These are phyloP conservation scores for Rotaria macrura DNA, from an alignment of 2,888 invertebrate genomes.

Conservation along the genomic window DNA sequence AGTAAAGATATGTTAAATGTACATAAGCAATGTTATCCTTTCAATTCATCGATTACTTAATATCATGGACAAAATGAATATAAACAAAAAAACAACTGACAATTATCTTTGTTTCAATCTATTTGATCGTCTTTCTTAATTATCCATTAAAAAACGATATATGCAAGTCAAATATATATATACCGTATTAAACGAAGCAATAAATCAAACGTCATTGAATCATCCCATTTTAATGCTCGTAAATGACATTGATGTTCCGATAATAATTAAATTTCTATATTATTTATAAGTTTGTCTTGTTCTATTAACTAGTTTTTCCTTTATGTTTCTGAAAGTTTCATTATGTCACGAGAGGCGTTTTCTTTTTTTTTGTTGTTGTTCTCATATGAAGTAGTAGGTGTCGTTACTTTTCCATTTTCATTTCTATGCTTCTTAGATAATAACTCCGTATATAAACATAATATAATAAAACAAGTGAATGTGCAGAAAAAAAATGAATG, in stretches of 20 bases:
- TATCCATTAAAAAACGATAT: neutral
- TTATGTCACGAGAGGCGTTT: neutral
- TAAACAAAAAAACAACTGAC: too few species aligned
- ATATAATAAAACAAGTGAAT: neutral
- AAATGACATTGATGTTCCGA: neutral
- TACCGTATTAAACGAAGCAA: neutral
- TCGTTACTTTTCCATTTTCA: neutral
- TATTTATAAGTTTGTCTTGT: neutral
- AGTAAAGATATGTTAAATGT: too few species aligned
- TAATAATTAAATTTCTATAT: neutral
- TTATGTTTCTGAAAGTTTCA: neutral
- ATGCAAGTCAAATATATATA: neutral
- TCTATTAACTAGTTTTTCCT: neutral
- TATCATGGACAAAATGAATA: too few species aligned
- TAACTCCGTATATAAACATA: neutral
- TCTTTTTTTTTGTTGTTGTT: neutral
- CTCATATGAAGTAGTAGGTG: too few species aligned
- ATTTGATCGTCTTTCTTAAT: too few species aligned
- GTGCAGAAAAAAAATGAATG: neutral
- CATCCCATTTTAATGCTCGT: neutral
- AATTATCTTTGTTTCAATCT: too few species aligned
- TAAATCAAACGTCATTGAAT: neutral
- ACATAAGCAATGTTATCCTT: too few species aligned
- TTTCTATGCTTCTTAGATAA: neutral
- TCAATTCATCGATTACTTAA: too few species aligned